These are phyloP conservation scores for Perithous albicinctus DNA, from an alignment of 2,888 invertebrate genomes.

Conservation along the genomic window DNA sequence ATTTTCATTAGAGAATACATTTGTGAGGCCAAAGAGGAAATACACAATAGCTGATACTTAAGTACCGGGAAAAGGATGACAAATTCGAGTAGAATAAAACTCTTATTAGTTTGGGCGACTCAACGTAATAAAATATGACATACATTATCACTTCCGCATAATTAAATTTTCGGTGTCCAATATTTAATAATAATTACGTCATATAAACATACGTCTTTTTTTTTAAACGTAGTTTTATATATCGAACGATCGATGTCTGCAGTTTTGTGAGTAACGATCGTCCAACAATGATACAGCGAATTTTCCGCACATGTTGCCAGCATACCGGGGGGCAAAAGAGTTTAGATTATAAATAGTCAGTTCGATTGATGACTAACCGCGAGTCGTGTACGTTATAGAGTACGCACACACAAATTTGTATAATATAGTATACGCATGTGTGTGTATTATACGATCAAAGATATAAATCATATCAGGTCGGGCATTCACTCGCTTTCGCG, in stretches of 20 bases:
- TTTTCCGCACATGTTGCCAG: conserved; percentile 38
- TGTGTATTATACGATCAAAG: conserved; percentile 60
- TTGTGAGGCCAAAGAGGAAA: neutral
- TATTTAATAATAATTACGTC: neutral
- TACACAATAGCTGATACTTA: neutral
- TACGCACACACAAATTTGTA: neutral
- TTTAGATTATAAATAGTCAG: conserved; percentile 61
- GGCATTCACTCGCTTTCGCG: conserved; percentile 62
- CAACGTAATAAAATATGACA: too few relatives aligned
- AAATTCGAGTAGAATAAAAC: neutral
- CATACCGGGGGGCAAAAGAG: conserved; percentile 35
- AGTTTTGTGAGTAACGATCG: conserved; percentile 23
- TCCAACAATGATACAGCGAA: conserved; percentile 50
- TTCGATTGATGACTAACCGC: conserved; percentile 64
- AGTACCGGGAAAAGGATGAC: neutral
- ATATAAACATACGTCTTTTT: neutral
- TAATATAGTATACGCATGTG: conserved; percentile 11
- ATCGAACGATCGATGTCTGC: neutral
- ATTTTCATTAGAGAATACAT: neutral
- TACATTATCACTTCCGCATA: neutral
- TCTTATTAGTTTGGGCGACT: neutral
- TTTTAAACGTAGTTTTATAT: neutral
- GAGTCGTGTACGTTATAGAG: conserved; percentile 32
- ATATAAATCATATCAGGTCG: conserved; percentile 65
- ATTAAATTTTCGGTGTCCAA: neutral